phyloP scores from a whole-genome alignment of 2,888 invertebrate genomes.

The Deilephila elpenor region DNA sequence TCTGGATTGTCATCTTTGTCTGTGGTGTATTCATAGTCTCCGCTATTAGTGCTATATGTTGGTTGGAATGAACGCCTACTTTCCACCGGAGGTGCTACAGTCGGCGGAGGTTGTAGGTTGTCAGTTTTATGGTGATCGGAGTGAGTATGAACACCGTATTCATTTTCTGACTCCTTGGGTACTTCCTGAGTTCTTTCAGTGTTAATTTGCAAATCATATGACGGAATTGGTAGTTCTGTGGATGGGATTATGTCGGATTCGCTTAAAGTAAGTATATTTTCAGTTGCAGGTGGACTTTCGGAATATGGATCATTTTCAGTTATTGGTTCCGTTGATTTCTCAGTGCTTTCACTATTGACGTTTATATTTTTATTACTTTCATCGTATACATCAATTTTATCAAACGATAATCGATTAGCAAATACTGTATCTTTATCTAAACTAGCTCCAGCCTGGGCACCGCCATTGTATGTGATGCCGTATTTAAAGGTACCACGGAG shows the following conservation, averaged over 20 bases:
- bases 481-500: conserved; percentile 92
- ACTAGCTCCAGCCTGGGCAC: conserved; percentile 93
- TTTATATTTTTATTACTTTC: conserved; percentile 73
- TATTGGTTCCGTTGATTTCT: conserved; percentile 43
- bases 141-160: conserved; percentile 62
- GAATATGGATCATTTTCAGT: conserved; percentile 39
- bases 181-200: conserved; percentile 49
- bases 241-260: conserved; percentile 39
- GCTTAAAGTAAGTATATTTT: conserved; percentile 9
- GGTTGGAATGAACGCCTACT: conserved; percentile 70
- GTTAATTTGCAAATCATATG: conserved; percentile 39
- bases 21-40: conserved; percentile 70
- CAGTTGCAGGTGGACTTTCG: conserved; percentile 37
- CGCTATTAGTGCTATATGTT: conserved; percentile 54
- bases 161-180: conserved; percentile 42
- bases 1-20: conserved; percentile 70
- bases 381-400: conserved; percentile 76
- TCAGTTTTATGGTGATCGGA: conserved; percentile 69
- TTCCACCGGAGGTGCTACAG: conserved; percentile 55
- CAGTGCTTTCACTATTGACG: conserved; percentile 55
- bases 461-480: conserved; percentile 91
- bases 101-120: conserved; percentile 44
- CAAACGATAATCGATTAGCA: conserved; percentile 70
- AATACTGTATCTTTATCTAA: conserved; percentile 83
- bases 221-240: conserved; percentile 40